phyloP scores from a whole-genome alignment of 2,797 vertebrate genomes.

The Bryconaethiops microstoma region DNA sequence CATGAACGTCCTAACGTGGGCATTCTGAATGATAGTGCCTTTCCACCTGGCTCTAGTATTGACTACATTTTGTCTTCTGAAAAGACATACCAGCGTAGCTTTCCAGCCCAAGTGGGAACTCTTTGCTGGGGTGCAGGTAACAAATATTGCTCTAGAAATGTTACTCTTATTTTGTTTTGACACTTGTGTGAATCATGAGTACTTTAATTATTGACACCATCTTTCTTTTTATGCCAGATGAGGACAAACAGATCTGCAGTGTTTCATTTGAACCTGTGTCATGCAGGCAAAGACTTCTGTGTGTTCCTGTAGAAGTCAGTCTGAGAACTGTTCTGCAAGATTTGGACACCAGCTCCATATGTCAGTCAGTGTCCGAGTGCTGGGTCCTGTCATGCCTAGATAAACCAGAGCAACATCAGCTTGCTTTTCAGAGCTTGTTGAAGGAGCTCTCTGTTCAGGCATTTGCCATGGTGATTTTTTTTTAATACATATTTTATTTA shows the following conservation, averaged over 20 bases:
- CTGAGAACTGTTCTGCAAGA: constrained; percentile 75
- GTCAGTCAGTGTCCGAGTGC: constrained; percentile 71
- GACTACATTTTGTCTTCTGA: constrained; percentile 81
- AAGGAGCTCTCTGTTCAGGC: constrained; percentile 68
- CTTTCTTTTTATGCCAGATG: constrained; percentile 56
- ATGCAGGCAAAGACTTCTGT: constrained; percentile 74
- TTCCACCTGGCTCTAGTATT: constrained; percentile 79
- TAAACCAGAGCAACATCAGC: constrained; percentile 44
- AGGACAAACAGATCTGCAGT: constrained; percentile 68
- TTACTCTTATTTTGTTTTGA: constrained; percentile 1
- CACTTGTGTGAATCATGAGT: neutral
- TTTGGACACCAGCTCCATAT: constrained; percentile 72
- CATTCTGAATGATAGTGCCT: constrained; percentile 22
- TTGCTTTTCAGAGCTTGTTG: constrained; percentile 76
- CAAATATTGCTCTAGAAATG: neutral
- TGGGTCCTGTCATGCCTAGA: constrained; percentile 81
- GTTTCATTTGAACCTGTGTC: constrained; percentile 83
- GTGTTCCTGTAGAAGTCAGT: constrained; percentile 75
- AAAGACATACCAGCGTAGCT: constrained; percentile 72
- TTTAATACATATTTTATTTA: neutral
- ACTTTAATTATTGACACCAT: neutral
- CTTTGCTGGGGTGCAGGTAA: constrained; percentile 80
- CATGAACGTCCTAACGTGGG: neutral
- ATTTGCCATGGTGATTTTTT: constrained; percentile 80
- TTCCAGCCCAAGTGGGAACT: constrained; percentile 74